Base-by-base conservation (phyloP, 2,797 vertebrate genomes). In the Amblyopsis hoosieri region DNA sequence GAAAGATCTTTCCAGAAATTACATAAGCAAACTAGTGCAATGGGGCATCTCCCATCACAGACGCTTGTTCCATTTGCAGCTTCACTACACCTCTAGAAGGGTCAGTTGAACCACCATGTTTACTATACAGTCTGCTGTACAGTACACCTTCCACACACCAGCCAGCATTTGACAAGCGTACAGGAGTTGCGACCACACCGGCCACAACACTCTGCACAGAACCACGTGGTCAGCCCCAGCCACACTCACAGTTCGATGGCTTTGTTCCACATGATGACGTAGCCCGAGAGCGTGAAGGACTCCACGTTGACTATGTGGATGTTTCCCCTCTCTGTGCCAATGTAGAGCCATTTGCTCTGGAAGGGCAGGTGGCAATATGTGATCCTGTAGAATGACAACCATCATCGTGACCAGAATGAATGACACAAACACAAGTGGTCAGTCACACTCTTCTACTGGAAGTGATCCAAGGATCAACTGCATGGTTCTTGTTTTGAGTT, bases 251-350 rank as follows among this genome's bases (percentile, higher is more conserved):
- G 93, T 94, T 99, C 97, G 75, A 99, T 99, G 96, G 97, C 97
- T 97, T 99, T 99, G 94, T 99, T 99, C 97, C 97, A 99, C 97
- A 99, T 99, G 90, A 99, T 97, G 88, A 99, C 97, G 66, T 99
- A 99, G 94, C 97, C 97, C 92, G 97, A 99, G 94, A 99, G 97
- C 62, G 95, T 94, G 90, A 99, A 99, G 92, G 95, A 97, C 92
- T 98, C 97, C 92, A 99, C 96, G 70, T 99, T 99, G 89, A 98
- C 97, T 19, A 99, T 98, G 86, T 99, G 96, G 90, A 99, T 97
- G 86, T 99, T 99, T 85, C 97, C 97, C 90, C 95, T 91, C 87
- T 99, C 96, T 0, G 97, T 96, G 80, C 97, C 97, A 69, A 99
- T 94, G 78, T 99, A 99, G 1, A 99, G 93, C 97, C 97, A 99